Evolutionary conservation across 2,888 invertebrate species (phyloP).

Genomic region (Bembecia ichneumoniformis): DNA sequence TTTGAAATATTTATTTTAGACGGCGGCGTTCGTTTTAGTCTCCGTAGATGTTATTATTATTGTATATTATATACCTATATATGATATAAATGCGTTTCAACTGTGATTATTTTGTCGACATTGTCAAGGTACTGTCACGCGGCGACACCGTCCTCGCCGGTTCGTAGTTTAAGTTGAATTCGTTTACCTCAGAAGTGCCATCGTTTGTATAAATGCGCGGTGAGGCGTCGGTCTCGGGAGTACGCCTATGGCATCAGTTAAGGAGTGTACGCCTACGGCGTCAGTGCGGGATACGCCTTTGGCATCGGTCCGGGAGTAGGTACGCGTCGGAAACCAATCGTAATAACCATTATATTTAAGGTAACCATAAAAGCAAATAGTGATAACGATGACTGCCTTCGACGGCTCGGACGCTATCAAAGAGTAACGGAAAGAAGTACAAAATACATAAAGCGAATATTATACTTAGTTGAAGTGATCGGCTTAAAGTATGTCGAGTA

Average conservation of each 20-base stretch:
- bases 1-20: constrained; percentile 19
- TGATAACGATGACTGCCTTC: background rate
- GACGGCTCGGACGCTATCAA: background rate
- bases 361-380: background rate
- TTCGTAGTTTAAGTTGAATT: constrained; percentile 46
- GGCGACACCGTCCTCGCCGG: constrained; percentile 12
- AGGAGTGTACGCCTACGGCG: constrained; percentile 19
- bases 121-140: constrained; percentile 40
- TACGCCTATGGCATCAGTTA: constrained; percentile 6
- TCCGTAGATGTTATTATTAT: constrained; percentile 23
- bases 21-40: constrained; percentile 12
- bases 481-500: constrained; percentile 43
- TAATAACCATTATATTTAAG: background rate
- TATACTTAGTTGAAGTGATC: constrained; percentile 23
- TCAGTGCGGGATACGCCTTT: constrained; percentile 6
- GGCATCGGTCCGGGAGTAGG: constrained; percentile 6
- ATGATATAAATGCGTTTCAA: constrained; percentile 9
- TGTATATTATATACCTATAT: constrained; percentile 10
- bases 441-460: constrained; percentile 40
- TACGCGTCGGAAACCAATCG: constrained; percentile 21
- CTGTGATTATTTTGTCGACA: constrained; percentile 53
- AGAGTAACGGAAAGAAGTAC: constrained; percentile 42
- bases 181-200: constrained; percentile 65
- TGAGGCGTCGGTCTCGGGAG: background rate
- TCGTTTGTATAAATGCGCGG: constrained; percentile 11